A percentile compares a stretch with the other conserved stretches of the same genome.
These are phyloP conservation scores for Pedicia rivosa DNA, from an alignment of 2,888 invertebrate species.

Conservation along the genomic window DNA sequence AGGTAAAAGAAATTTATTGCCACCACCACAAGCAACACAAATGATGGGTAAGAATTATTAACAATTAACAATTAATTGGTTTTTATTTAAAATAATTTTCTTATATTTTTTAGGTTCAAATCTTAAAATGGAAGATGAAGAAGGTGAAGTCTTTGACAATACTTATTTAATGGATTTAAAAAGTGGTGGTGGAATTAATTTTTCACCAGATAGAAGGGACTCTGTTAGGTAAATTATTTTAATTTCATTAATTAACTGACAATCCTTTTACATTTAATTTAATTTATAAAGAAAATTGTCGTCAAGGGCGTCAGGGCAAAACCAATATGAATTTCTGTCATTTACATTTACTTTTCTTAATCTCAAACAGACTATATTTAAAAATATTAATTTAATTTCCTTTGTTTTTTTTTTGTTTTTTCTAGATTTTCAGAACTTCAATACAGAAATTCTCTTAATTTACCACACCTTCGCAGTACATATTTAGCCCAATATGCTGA, in stretches of 20 bases:
- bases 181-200: slow-evolving; percentile 38
- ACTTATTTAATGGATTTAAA: slow-evolving; percentile 55
- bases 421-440: slow-evolving; percentile 48
- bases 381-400: slow-evolving; percentile 3
- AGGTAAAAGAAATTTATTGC: neutral
- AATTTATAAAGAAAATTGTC: too few relatives aligned
- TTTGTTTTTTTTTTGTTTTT: slow-evolving; percentile 17
- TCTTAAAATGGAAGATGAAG: slow-evolving; percentile 69
- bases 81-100: too few relatives aligned
- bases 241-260: too few relatives aligned
- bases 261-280: too few relatives aligned
- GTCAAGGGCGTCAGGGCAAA: too few relatives aligned
- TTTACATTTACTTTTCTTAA: too few relatives aligned
- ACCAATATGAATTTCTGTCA: too few relatives aligned
- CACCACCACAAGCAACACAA: neutral
- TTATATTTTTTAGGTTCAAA: slow-evolving; percentile 22
- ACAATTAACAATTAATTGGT: too few relatives aligned
- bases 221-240: slow-evolving; percentile 16
- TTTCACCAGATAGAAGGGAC: slow-evolving; percentile 22
- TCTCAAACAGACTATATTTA: neutral
- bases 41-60: neutral
- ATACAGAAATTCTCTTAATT: slow-evolving; percentile 64
- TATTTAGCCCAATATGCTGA: slow-evolving; percentile 69
- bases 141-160: slow-evolving; percentile 70
- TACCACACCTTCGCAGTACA: slow-evolving; percentile 71